Conservation (phyloP, 2,888 invertebrate genomes). For the Ochropleura plecta region DNA sequence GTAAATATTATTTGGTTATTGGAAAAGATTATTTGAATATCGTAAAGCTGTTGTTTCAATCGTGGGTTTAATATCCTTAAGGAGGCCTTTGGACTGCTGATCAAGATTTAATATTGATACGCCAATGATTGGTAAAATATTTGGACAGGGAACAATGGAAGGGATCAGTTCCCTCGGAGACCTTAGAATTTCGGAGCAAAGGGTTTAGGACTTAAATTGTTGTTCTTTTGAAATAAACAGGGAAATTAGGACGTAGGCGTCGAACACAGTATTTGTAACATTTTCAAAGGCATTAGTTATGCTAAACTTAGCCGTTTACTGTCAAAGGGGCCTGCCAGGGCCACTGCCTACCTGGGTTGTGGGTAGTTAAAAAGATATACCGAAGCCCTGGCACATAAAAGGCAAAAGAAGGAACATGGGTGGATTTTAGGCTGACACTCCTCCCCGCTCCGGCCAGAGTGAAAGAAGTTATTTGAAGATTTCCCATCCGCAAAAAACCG, state of each 20-base stretch:
- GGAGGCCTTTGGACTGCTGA: conserved; percentile 26
- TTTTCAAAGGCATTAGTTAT: neutral
- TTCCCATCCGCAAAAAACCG: too few relatives aligned
- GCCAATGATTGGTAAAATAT: conserved; percentile 41
- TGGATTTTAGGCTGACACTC: too few relatives aligned
- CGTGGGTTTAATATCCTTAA: conserved; percentile 21
- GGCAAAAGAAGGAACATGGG: too few relatives aligned
- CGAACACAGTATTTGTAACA: neutral
- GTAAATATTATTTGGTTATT: conserved; percentile 46
- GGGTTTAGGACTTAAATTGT: neutral
- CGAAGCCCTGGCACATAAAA: too few relatives aligned
- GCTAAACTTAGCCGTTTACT: neutral
- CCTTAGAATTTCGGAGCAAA: conserved; percentile 14
- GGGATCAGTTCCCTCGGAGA: conserved; percentile 1
- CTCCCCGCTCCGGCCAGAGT: too few relatives aligned
- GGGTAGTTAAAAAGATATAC: too few relatives aligned
- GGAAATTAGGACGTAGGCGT: neutral
- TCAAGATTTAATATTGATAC: conserved; percentile 46
- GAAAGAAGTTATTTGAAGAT: too few relatives aligned
- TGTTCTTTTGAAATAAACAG: neutral
- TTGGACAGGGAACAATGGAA: conserved; percentile 22
- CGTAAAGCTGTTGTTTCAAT: conserved; percentile 49
- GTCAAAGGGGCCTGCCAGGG: too few relatives aligned
- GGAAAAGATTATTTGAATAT: conserved; percentile 46
- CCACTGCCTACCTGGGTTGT: too few relatives aligned